Conservation (phyloP, 2,888 invertebrate species). For the Catocala nupta region DNA sequence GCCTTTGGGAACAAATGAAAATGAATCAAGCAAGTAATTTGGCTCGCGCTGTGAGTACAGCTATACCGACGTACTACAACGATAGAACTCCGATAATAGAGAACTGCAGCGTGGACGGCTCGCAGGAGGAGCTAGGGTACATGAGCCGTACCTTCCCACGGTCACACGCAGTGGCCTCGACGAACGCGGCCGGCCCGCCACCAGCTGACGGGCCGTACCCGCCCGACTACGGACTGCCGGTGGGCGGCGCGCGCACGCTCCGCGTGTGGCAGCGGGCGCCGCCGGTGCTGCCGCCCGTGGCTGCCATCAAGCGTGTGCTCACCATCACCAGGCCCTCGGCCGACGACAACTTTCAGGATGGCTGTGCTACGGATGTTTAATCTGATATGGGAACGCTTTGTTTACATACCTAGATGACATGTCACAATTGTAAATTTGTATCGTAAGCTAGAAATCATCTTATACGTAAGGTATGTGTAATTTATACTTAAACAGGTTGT, state of each 20-base stretch:
- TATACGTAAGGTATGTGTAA: conserved; percentile 76
- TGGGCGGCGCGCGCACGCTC: conserved; percentile 91
- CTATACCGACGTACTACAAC: conserved; percentile 88
- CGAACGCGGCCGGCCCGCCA: conserved; percentile 83
- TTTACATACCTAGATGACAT: conserved; percentile 67
- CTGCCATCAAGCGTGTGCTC: conserved; percentile 94
- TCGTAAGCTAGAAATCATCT: conserved; percentile 65
- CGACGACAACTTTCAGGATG: conserved; percentile 97
- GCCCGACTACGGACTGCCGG: conserved; percentile 92
- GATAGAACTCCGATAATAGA: conserved; percentile 93
- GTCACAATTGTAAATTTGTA: conserved; percentile 74
- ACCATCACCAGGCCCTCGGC: conserved; percentile 94
- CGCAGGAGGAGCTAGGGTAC: conserved; percentile 88
- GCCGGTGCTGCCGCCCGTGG: conserved; percentile 94
- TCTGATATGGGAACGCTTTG: conserved; percentile 41
- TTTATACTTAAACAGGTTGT: conserved; percentile 74
- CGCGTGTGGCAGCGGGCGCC: conserved; percentile 96
- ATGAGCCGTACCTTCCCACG: conserved; percentile 89
- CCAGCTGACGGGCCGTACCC: conserved; percentile 88
- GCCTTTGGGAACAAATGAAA: conserved; percentile 91
- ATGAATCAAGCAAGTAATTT: conserved; percentile 84
- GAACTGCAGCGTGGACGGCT: conserved; percentile 87
- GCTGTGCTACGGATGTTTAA: conserved; percentile 96
- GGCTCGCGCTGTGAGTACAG: conserved; percentile 87
- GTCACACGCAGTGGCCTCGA: conserved; percentile 72